These are phyloP conservation scores for Forficula auricularia DNA, from an alignment of 1,140 invertebrate genomes.

Conservation along the genomic window DNA sequence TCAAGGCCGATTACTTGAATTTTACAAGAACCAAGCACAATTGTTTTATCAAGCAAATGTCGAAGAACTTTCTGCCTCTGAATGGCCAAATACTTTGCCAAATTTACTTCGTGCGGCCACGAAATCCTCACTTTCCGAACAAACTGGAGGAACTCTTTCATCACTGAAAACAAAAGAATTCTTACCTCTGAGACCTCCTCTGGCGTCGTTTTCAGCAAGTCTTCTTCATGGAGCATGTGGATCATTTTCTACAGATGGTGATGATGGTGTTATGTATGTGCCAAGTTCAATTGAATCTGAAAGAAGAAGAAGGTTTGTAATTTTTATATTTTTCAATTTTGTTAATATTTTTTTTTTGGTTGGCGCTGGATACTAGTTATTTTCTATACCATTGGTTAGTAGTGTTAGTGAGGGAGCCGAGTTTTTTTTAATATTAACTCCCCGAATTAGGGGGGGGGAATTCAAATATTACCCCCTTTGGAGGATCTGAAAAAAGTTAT, in stretches of 20 bases:
- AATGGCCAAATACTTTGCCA: conserved; percentile 48
- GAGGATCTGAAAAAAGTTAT: too few species aligned
- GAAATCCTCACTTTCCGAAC: conserved; percentile 57
- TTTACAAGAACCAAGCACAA: conserved; percentile 67
- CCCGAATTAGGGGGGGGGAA: too few species aligned
- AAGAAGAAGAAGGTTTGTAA: too few species aligned
- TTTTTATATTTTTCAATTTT: too few species aligned
- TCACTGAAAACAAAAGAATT: conserved; percentile 16
- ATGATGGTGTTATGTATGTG: conserved; percentile 51
- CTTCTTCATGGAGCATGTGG: conserved; percentile 22
- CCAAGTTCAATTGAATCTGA: too few species aligned
- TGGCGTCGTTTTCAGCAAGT: conserved; percentile 59
- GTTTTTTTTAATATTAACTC: too few species aligned
- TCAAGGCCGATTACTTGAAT: conserved; percentile 59
- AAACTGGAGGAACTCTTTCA: conserved; percentile 52
- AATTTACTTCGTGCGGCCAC: conserved; percentile 57
- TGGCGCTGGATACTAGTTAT: too few species aligned
- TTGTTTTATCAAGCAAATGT: conserved; percentile 72
- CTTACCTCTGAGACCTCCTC: conserved; percentile 38
- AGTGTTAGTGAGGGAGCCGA: too few species aligned
- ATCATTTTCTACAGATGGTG: conserved; percentile 21
- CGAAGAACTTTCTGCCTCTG: conserved; percentile 33
- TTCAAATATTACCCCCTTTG: too few species aligned
- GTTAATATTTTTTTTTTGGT: too few species aligned
- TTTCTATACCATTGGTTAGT: too few species aligned